Evolutionary conservation across 2,113 vertebrate genomes (phyloP).

Genomic region (Lagenorhynchus albirostris): DNA sequence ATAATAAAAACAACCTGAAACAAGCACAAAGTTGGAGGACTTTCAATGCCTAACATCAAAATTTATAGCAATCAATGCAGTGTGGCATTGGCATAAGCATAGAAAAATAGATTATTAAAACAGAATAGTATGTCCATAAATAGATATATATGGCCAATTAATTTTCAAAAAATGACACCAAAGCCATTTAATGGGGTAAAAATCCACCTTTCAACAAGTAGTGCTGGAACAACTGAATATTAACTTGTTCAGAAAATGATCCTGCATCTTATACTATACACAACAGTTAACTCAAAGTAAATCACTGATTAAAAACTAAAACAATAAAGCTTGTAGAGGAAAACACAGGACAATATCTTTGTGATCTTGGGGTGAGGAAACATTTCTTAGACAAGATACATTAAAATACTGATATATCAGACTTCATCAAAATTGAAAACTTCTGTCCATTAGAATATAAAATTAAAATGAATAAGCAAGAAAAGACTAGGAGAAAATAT

Average conservation of each 20-base stretch:
- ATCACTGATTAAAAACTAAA: constrained; percentile 13
- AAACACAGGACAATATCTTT: not conserved
- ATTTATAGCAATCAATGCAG: not conserved
- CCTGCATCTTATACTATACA: not conserved
- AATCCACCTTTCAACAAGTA: not conserved
- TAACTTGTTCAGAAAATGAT: not conserved
- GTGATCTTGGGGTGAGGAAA: not conserved
- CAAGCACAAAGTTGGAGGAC: not conserved
- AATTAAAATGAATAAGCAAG: not conserved
- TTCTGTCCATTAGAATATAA: not conserved
- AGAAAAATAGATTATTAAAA: not conserved
- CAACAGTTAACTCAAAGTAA: not conserved
- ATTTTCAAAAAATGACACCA: not conserved
- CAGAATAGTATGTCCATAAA: not conserved
- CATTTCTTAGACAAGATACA: not conserved
- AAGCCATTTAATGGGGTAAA: not conserved
- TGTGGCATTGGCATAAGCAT: not conserved
- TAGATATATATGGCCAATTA: not conserved
- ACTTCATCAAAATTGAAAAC: not conserved
- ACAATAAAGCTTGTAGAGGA: not conserved
- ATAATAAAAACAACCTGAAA: not conserved
- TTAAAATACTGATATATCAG: not conserved
- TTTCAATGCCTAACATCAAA: not conserved
- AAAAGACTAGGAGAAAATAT: not conserved
- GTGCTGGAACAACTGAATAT: not conserved